A percentile compares a stretch with the other conserved stretches of the same genome.
Evolutionary conservation across 2,113 vertebrate species (phyloP).

Genomic region (Manacus vitellinus): DNA sequence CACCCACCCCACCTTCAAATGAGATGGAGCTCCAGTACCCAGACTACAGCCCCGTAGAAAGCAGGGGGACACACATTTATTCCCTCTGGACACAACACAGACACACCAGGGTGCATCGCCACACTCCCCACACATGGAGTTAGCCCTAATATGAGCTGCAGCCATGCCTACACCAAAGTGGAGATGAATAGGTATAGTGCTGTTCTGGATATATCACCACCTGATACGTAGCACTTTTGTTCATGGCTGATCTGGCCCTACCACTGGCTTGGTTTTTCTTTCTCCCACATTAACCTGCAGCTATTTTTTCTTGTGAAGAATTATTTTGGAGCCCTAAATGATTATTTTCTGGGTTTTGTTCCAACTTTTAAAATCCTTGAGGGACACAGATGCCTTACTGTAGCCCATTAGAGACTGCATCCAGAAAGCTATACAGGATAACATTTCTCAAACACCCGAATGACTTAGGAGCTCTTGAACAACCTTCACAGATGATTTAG

Average conservation of each 20-base stretch:
- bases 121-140: rapidly evolving
- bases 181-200: rapidly evolving
- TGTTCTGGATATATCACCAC: neutral
- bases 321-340: neutral
- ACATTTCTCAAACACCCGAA: neutral
- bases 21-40: neutral
- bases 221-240: neutral
- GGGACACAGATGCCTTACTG: neutral
- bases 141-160: neutral
- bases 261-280: neutral
- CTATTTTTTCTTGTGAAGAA: neutral
- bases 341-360: neutral
- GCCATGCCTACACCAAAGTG: neutral
- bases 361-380: neutral
- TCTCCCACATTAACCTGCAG: neutral
- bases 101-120: neutral
- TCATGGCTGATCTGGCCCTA: neutral
- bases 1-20: neutral
- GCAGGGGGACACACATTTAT: neutral
- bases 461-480: neutral
- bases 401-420: neutral
- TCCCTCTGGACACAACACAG: neutral
- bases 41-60: neutral
- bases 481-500: neutral
- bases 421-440: neutral